Percentiles rank a stretch among this genome's conserved stretches.
These are phyloP conservation scores for Ephydatia muelleri DNA, from an alignment of 37 sponge, comb jelly and placozoan species.

Conservation along the genomic window DNA sequence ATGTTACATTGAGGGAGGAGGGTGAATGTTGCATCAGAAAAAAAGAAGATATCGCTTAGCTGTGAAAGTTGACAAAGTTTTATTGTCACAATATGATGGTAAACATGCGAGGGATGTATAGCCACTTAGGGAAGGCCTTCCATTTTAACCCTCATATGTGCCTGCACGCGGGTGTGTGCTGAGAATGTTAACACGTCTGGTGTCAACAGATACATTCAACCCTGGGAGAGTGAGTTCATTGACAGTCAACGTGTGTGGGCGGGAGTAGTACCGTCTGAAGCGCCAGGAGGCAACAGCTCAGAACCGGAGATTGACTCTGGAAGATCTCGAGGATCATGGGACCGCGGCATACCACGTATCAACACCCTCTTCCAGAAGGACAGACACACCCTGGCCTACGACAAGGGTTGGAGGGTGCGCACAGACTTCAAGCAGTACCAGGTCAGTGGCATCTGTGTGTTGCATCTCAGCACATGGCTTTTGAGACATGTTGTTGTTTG, in stretches of 20 bases:
- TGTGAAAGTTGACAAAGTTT: too few species aligned
- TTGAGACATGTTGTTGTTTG: background rate
- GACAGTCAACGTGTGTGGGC: constrained; percentile 99
- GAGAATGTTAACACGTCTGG: too few species aligned
- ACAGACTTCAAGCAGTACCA: constrained; percentile 99
- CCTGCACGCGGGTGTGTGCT: background rate
- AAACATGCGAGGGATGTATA: background rate
- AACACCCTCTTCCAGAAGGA: constrained; percentile 99
- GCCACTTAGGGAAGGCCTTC: too few species aligned
- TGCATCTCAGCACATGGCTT: background rate
- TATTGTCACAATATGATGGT: too few species aligned
- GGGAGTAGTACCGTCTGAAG: constrained; percentile 98
- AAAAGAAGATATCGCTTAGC: too few species aligned
- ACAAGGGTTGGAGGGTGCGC: constrained; percentile 99
- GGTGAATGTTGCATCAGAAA: too few species aligned
- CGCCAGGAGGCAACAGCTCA: constrained; percentile 97
- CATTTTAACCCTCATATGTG: background rate
- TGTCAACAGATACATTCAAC: constrained; percentile 87
- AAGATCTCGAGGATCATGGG: constrained; percentile 99
- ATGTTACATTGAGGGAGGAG: too few species aligned
- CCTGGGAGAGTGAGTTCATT: constrained; percentile 99
- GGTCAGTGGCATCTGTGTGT: constrained; percentile 35
- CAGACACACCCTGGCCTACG: constrained; percentile 98
- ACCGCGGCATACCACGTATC: constrained; percentile 98
- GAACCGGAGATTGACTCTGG: constrained; percentile 96